Evolutionary conservation across 2,113 vertebrate genomes (phyloP).

Genomic region (Takifugu flavidus): DNA sequence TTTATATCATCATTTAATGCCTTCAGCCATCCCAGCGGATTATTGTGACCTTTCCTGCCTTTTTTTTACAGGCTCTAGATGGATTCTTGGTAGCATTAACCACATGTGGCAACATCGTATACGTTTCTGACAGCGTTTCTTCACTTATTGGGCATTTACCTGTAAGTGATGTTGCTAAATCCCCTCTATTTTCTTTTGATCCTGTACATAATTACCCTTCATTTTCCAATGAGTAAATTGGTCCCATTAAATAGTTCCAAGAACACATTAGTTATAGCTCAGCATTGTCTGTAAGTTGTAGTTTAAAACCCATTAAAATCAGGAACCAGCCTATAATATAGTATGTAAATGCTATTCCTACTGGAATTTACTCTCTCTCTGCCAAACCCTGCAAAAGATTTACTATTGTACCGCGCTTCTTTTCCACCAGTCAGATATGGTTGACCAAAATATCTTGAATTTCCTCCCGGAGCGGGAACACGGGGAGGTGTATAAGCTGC

Average conservation of each 20-base stretch:
- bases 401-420: slow-evolving; percentile 53
- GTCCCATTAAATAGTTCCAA: neutral
- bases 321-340: neutral
- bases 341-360: neutral
- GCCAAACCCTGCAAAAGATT: slow-evolving; percentile 14
- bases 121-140: slow-evolving; percentile 84
- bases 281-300: neutral
- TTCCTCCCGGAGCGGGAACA: slow-evolving; percentile 91
- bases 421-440: slow-evolving; percentile 89
- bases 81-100: slow-evolving; percentile 88
- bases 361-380: neutral
- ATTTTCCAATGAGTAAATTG: too few relatives aligned
- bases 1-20: neutral
- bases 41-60: slow-evolving; percentile 9
- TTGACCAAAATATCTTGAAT: slow-evolving; percentile 92
- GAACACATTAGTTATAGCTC: neutral
- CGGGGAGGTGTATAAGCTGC: slow-evolving; percentile 83
- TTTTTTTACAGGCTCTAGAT: slow-evolving; percentile 81
- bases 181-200: neutral
- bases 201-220: neutral
- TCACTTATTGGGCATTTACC: slow-evolving; percentile 89
- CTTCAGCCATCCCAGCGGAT: neutral
- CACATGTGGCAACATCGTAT: slow-evolving; percentile 89
- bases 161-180: slow-evolving; percentile 78
- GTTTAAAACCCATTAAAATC: neutral